A percentile compares a stretch with the other conserved stretches of the same genome.
These are phyloP conservation scores for Siniperca obscura DNA, from an alignment of 2,797 vertebrate genomes.

Conservation along the genomic window DNA sequence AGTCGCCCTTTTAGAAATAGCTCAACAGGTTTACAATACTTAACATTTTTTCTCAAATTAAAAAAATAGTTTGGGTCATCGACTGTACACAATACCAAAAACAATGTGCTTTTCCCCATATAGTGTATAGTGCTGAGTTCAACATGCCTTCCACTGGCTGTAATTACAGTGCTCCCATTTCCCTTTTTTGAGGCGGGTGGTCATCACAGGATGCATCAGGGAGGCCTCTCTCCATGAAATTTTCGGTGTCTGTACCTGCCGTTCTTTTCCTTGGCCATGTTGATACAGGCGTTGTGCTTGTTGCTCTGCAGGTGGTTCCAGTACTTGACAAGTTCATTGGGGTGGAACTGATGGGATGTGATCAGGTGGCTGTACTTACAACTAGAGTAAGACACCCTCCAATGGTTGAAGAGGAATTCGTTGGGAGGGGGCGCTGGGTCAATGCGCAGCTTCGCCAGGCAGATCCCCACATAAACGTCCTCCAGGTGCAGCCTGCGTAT, in stretches of 20 bases:
- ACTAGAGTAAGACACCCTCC: conserved; percentile 99
- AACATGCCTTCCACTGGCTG: conserved; percentile 60
- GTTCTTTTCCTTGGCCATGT: conserved; percentile 92
- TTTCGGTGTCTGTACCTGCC: conserved; percentile 91
- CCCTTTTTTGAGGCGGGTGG: conserved; percentile 24
- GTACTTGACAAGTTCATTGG: conserved; percentile 96
- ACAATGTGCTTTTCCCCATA: conserved; percentile 85
- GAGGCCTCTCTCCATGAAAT: conserved; percentile 88
- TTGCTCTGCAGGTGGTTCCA: conserved; percentile 99
- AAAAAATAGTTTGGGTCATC: conserved; percentile 92
- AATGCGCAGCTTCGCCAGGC: conserved; percentile 95
- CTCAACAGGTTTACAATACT: conserved; percentile 83
- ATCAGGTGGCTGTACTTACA: conserved; percentile 99
- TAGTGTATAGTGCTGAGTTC: conserved; percentile 83
- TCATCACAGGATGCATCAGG: conserved; percentile 57
- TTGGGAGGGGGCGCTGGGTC: conserved; percentile 97
- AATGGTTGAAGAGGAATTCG: conserved; percentile 99
- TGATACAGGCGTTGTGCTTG: conserved; percentile 98
- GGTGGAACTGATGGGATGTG: conserved; percentile 99
- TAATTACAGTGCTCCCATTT: conserved; percentile 44
- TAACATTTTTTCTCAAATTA: conserved; percentile 84
- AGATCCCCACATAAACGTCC: conserved; percentile 98
- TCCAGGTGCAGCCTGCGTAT: conserved; percentile 97
- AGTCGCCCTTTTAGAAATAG: conserved; percentile 75
- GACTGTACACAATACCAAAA: conserved; percentile 87